phyloP scores from a whole-genome alignment of 2,113 vertebrate species.

The Bos indicus region DNA sequence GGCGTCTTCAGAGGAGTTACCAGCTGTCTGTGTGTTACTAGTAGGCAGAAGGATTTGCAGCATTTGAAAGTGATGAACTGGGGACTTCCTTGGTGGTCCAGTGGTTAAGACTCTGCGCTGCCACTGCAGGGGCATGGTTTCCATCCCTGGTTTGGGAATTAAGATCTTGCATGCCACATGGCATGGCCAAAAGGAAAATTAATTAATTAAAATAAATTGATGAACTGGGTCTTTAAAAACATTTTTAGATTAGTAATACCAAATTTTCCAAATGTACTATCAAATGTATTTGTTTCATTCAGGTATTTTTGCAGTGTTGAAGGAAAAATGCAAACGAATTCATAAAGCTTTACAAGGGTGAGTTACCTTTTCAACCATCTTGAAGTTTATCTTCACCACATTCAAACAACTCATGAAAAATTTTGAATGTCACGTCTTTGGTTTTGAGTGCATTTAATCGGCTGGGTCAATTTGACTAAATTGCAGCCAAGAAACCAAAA shows the following conservation, averaged over 20 bases:
- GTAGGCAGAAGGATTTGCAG: background rate
- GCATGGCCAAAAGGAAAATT: background rate
- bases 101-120: background rate
- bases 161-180: background rate
- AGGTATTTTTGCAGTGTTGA: conserved; percentile 91
- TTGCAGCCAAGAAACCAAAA: background rate
- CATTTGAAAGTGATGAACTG: background rate
- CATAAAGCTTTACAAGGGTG: conserved; percentile 90
- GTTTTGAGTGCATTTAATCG: background rate
- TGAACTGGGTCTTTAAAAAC: background rate
- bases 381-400: background rate
- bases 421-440: background rate
- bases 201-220: background rate
- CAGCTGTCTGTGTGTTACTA: background rate
- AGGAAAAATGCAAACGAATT: conserved; percentile 86
- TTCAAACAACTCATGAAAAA: background rate
- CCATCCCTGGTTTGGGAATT: background rate
- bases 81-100: background rate
- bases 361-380: conserved; percentile 63
- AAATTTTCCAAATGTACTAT: background rate
- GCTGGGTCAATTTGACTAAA: background rate
- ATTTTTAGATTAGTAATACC: background rate
- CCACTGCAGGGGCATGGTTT: background rate
- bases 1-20: background rate
- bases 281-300: conserved; percentile 4